Percentiles rank a stretch among this genome's conserved stretches.
These are phyloP conservation scores for Bombus waltoni DNA, from an alignment of 1,140 invertebrate genomes.

Conservation along the genomic window DNA sequence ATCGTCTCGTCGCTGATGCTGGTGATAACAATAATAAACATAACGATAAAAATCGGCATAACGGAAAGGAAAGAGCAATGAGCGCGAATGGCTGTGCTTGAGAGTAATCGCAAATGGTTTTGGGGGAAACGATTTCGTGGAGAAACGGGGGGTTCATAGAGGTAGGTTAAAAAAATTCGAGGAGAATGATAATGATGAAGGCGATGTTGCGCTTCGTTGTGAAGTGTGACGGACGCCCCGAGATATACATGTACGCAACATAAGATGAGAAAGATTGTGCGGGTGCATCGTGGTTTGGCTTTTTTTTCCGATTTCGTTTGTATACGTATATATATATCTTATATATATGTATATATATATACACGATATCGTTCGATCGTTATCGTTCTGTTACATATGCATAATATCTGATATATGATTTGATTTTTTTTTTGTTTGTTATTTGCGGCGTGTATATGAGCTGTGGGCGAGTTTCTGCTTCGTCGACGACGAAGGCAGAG, in stretches of 20 bases:
- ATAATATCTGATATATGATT: conserved; percentile 15
- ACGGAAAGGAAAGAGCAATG: conserved; percentile 48
- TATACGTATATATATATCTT: conserved; percentile 27
- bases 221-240: conserved; percentile 44
- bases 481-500: conserved; percentile 54
- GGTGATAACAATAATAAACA: conserved; percentile 38
- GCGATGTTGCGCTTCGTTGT: conserved; percentile 52
- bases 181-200: conserved; percentile 43
- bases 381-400: conserved; percentile 17
- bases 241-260: conserved; percentile 45
- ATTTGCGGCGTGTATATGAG: conserved; percentile 36
- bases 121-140: not conserved
- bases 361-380: conserved; percentile 20
- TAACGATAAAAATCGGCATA: conserved; percentile 41
- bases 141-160: not conserved
- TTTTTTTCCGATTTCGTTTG: conserved; percentile 39
- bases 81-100: conserved; percentile 51
- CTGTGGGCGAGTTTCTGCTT: conserved; percentile 50
- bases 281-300: conserved; percentile 44
- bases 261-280: conserved; percentile 56
- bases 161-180: conserved; percentile 7
- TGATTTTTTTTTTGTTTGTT: conserved; percentile 27
- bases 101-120: conserved; percentile 8
- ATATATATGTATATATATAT: conserved; percentile 32
- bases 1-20: not conserved